Base-by-base conservation (phyloP, 2,113 vertebrate genomes). In the Ailurus styani region DNA sequence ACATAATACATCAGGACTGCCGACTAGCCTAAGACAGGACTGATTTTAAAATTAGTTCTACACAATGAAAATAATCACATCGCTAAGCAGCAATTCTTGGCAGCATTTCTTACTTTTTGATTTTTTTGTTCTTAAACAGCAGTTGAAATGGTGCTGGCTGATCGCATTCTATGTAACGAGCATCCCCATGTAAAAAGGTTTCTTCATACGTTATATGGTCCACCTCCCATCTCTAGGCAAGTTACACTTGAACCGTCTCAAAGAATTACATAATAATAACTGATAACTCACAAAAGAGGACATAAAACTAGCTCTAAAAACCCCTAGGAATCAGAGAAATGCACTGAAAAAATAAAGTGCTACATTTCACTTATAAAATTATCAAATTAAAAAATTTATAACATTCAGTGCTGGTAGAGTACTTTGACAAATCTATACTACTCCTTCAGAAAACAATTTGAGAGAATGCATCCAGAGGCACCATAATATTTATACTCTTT, bases 11-110 rank as follows among this genome's bases (percentile, higher is more conserved):
- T 96, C 93, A 91, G 95, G 87, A 64, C 94, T 94, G 93, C 84
- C 23, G 1, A 87, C 95, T 95, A 94, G 85, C 82, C 87, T 47
- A 47, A 95, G 95, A 96, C 79, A 89, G 90, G 54, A 60, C 50
- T 72, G 95, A 95, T 96, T 98, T 98, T 97, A 97, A 97, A 98
- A 97, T 97, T 88, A 97, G 94, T 82, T 95, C 91, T 68, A 79
- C 84, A 97, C 91, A 94, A 96, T 95, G 91, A 95, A 95, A 97
- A 97, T 89, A 97, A 97, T 97, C 93, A 92, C 88, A 96, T 92
- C 93, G 72, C 81, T 27, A 70, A 93, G 94, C 79, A 90, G 87
- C 84, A 72, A 37, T 96, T 96, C 85, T 96, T 94, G 92, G 92
- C 90, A 93, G 90, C 72, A 42, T 66, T 91, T 97, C 70, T 96